A percentile compares a stretch with the other conserved stretches of the same genome.
Conservation (phyloP, 2,888 invertebrate species). For the Tethea ocularis region DNA sequence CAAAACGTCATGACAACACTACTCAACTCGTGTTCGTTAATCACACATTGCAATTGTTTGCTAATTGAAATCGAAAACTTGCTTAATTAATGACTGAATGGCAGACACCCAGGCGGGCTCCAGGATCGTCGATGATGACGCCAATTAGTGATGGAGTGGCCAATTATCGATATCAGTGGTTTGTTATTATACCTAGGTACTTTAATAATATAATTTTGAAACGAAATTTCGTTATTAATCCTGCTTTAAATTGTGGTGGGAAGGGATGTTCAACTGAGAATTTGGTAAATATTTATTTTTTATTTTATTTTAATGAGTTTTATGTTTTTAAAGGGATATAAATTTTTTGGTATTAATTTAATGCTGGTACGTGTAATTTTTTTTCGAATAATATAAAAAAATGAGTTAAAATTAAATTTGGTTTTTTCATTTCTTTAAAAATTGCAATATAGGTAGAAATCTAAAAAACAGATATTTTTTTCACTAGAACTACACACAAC, state of each 20-base stretch:
- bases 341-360: too few species aligned
- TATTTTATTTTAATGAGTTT: too few species aligned
- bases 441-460: too few species aligned
- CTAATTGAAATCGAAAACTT: constrained; percentile 71
- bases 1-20: background rate
- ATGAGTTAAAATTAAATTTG: too few species aligned
- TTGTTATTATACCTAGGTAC: constrained; percentile 6
- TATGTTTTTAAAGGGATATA: too few species aligned
- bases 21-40: constrained; percentile 18
- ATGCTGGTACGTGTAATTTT: too few species aligned
- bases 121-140: constrained; percentile 27
- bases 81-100: constrained; percentile 58
- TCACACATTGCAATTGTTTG: constrained; percentile 53
- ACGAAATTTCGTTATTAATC: constrained; percentile 1
- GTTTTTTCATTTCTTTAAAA: too few species aligned
- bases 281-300: constrained; percentile 12
- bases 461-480: too few species aligned
- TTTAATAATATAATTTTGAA: constrained; percentile 2
- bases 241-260: background rate
- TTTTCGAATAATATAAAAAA: too few species aligned
- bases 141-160: constrained; percentile 54
- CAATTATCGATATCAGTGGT: constrained; percentile 35
- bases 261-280: constrained; percentile 17
- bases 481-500: too few species aligned
- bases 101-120: constrained; percentile 27